These are phyloP conservation scores for Chaetodon auriga DNA, from an alignment of 2,113 vertebrate species.

Conservation along the genomic window DNA sequence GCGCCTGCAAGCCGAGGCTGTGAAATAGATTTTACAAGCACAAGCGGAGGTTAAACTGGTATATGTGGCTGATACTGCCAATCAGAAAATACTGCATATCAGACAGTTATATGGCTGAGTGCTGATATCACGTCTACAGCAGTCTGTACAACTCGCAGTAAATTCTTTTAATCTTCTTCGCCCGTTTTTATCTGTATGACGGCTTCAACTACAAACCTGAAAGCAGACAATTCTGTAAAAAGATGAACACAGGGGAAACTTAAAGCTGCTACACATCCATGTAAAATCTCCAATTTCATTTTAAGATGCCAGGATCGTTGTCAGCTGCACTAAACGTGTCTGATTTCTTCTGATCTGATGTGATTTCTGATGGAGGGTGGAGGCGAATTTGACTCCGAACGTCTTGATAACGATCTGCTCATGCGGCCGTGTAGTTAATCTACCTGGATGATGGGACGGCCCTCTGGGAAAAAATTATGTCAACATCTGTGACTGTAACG, in stretches of 20 bases:
- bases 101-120: slow-evolving; percentile 3
- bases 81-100: slow-evolving; percentile 13
- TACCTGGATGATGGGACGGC: not conserved
- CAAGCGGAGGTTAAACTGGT: slow-evolving; percentile 40
- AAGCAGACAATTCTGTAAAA: not conserved
- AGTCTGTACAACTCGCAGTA: not conserved
- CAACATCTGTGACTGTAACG: not conserved
- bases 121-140: not conserved
- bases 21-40: slow-evolving; percentile 46
- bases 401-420: not conserved
- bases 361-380: not conserved
- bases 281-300: not conserved
- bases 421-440: not conserved
- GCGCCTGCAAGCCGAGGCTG: not conserved
- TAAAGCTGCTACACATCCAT: not conserved
- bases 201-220: not conserved
- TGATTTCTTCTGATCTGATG: not conserved
- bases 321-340: not conserved
- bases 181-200: not conserved
- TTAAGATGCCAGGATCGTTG: not conserved
- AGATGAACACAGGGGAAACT: not conserved
- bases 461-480: not conserved
- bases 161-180: not conserved
- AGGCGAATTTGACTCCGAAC: not conserved
- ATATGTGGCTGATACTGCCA: not conserved